phyloP scores from a whole-genome alignment of 1,140 invertebrate genomes.

The Chlorops oryzae region DNA sequence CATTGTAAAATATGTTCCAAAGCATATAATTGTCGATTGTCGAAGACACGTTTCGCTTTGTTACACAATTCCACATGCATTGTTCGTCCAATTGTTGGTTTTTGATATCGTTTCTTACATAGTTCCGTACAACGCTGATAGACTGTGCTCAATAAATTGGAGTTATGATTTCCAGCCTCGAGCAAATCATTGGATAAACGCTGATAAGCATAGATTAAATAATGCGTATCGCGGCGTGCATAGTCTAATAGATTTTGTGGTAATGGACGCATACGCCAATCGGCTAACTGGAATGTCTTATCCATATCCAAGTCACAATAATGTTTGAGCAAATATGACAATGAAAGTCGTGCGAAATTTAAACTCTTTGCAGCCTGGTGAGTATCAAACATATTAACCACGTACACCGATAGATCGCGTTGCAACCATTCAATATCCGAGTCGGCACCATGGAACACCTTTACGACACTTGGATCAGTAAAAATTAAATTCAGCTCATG shows the following conservation, averaged over 20 bases:
- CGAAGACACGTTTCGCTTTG: slow-evolving; percentile 75
- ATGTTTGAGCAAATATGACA: slow-evolving; percentile 71
- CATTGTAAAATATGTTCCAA: slow-evolving; percentile 78
- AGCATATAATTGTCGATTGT: slow-evolving; percentile 78
- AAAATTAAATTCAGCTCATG: slow-evolving; percentile 85
- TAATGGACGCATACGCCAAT: slow-evolving; percentile 93
- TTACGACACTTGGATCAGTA: slow-evolving; percentile 83
- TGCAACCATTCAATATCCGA: slow-evolving; percentile 91
- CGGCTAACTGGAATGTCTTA: slow-evolving; percentile 88
- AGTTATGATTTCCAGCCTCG: slow-evolving; percentile 59
- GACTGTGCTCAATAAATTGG: slow-evolving; percentile 65
- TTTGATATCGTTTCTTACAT: slow-evolving; percentile 73
- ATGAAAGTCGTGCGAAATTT: slow-evolving; percentile 64
- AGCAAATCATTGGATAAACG: slow-evolving; percentile 72
- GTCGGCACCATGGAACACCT: slow-evolving; percentile 93
- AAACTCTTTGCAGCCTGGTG: slow-evolving; percentile 77
- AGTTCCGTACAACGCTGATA: slow-evolving; percentile 66
- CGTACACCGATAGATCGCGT: slow-evolving; percentile 87
- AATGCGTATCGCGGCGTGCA: slow-evolving; percentile 93
- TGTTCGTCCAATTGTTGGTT: slow-evolving; percentile 67
- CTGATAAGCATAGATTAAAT: slow-evolving; percentile 89
- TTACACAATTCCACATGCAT: slow-evolving; percentile 69
- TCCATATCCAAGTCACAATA: slow-evolving; percentile 77
- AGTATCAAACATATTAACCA: slow-evolving; percentile 98
- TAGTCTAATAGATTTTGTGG: slow-evolving; percentile 78